These are phyloP conservation scores for Willowsia nigromaculata DNA, from an alignment of 2,888 invertebrate genomes.

Conservation along the genomic window DNA sequence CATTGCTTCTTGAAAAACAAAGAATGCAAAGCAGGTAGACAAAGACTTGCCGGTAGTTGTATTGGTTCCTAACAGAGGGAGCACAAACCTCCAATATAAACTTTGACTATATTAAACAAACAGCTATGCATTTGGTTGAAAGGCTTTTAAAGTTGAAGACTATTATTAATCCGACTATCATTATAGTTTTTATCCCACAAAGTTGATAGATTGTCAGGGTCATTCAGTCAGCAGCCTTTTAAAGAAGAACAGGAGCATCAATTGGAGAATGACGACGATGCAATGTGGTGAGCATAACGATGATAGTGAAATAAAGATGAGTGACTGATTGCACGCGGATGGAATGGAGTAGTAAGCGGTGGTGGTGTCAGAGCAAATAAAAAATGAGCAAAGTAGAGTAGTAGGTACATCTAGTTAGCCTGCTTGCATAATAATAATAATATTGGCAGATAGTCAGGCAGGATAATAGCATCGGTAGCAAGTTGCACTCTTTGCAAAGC, in stretches of 20 bases:
- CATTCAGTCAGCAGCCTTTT: constrained; percentile 24
- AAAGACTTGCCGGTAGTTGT: no score
- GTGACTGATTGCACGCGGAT: constrained; percentile 22
- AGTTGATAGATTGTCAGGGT: constrained; percentile 61
- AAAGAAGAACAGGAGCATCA: not conserved
- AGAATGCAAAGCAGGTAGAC: no score
- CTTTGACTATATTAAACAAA: no score
- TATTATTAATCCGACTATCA: no score
- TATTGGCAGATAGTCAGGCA: not conserved
- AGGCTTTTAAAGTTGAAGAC: no score
- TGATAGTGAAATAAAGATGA: constrained; percentile 18
- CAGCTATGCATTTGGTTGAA: no score
- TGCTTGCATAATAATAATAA: constrained; percentile 50
- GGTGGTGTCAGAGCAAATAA: not conserved
- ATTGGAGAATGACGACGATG: not conserved
- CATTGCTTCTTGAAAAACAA: no score
- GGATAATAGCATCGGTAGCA: not conserved
- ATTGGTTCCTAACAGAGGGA: no score
- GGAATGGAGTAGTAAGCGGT: not conserved
- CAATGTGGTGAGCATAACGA: not conserved
- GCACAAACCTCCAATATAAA: no score
- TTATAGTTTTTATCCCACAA: no score
- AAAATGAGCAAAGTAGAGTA: constrained; percentile 7
- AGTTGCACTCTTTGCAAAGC: not conserved
- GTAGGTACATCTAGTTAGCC: constrained; percentile 23